Percentiles rank a stretch among this genome's conserved stretches.
phyloP scores from a whole-genome alignment of 2,888 invertebrate genomes.

The Cinara cedri region DNA sequence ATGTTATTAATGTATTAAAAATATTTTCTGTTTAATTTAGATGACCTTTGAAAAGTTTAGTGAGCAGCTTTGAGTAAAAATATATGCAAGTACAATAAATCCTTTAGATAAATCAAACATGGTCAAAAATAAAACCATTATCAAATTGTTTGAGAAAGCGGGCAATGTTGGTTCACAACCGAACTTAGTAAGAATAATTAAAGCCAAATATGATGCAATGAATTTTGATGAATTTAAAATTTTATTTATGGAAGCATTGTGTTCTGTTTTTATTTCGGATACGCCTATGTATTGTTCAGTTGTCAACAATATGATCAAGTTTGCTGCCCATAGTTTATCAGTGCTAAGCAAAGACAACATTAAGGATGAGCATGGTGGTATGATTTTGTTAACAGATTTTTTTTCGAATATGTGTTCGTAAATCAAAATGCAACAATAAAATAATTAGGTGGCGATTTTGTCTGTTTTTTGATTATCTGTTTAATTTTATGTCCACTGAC shows the following conservation, averaged over 20 bases:
- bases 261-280: conserved; percentile 7
- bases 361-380: conserved; percentile 1
- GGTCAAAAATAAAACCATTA: neutral
- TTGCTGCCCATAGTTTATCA: conserved; percentile 21
- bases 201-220: neutral
- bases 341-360: neutral
- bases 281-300: neutral
- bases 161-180: neutral
- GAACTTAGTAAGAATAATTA: conserved; percentile 20
- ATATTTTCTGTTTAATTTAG: too few species aligned
- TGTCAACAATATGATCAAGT: conserved; percentile 39
- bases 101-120: neutral
- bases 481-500: conserved; percentile 10
- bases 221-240: neutral
- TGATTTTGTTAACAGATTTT: conserved; percentile 23
- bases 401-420: neutral
- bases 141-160: conserved; percentile 42
- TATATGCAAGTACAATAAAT: too few species aligned
- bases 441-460: conserved; percentile 40
- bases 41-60: too few species aligned
- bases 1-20: too few species aligned
- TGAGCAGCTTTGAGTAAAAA: too few species aligned
- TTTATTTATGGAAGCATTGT: neutral
- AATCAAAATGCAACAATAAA: neutral
- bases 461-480: conserved; percentile 24